Percentiles rank a stretch among this genome's conserved stretches.
These are phyloP conservation scores for Eulemur albifrons DNA, from an alignment of 2,797 vertebrate species.

Conservation along the genomic window DNA sequence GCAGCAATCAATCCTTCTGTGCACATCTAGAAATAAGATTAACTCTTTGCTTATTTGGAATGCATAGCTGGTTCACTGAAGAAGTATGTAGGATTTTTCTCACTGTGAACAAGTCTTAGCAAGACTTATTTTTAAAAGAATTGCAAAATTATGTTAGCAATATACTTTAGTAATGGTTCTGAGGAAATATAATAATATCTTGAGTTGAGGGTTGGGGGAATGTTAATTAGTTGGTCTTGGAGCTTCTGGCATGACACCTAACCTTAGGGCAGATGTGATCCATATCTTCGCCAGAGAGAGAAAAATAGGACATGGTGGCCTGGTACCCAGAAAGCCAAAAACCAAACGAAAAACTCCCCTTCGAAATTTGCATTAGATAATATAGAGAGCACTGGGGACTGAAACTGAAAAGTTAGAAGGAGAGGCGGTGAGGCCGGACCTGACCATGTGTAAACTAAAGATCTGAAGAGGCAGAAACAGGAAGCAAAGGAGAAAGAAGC, in stretches of 20 bases:
- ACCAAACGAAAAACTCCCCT: background rate
- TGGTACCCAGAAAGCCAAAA: background rate
- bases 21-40: background rate
- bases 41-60: slow-evolving; percentile 52
- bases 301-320: background rate
- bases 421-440: background rate
- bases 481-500: background rate
- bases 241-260: background rate
- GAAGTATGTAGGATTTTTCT: slow-evolving; percentile 49
- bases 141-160: slow-evolving; percentile 58
- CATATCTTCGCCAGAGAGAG: background rate
- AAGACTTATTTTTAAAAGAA: slow-evolving; percentile 59
- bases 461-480: background rate
- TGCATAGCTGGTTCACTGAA: slow-evolving; percentile 20
- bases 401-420: background rate
- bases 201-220: background rate
- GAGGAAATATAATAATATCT: background rate
- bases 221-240: background rate
- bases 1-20: background rate
- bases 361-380: slow-evolving; percentile 3
- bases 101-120: slow-evolving; percentile 55
- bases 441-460: background rate
- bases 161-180: slow-evolving; percentile 1
- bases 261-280: background rate
- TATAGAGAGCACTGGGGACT: background rate